Conservation (phyloP, 2,888 invertebrate species). For the Leistus spinibarbis region DNA sequence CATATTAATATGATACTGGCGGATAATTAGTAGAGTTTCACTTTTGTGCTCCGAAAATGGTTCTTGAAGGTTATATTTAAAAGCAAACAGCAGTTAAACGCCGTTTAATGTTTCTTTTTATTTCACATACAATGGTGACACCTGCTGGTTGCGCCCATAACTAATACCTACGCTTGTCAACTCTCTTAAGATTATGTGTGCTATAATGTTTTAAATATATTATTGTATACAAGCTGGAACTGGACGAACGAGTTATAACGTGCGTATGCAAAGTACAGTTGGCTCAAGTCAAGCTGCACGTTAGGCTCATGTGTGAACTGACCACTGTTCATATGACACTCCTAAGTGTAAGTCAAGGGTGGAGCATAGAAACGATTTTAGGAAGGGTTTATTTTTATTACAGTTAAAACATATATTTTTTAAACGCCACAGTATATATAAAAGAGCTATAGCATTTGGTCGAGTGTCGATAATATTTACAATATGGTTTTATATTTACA, state of each 20-base stretch:
- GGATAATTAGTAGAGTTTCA: too few species aligned
- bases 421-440: too few species aligned
- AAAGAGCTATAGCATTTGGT: too few species aligned
- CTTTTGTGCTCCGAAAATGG: too few species aligned
- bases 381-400: too few species aligned
- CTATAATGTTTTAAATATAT: background rate
- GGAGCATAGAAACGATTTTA: background rate
- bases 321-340: conserved; percentile 15
- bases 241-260: background rate
- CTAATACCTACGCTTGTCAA: background rate
- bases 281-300: conserved; percentile 3
- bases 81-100: too few species aligned
- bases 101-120: background rate
- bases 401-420: too few species aligned
- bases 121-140: conserved; percentile 2
- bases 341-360: background rate
- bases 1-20: too few species aligned
- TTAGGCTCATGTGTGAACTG: conserved; percentile 12
- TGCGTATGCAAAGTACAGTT: background rate
- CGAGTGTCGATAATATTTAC: too few species aligned
- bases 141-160: background rate
- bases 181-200: background rate
- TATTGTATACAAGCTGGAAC: background rate
- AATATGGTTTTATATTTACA: too few species aligned
- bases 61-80: too few species aligned